Conservation (phyloP, 2,797 vertebrate genomes). For the Microctenopoma stevenorrisi region DNA sequence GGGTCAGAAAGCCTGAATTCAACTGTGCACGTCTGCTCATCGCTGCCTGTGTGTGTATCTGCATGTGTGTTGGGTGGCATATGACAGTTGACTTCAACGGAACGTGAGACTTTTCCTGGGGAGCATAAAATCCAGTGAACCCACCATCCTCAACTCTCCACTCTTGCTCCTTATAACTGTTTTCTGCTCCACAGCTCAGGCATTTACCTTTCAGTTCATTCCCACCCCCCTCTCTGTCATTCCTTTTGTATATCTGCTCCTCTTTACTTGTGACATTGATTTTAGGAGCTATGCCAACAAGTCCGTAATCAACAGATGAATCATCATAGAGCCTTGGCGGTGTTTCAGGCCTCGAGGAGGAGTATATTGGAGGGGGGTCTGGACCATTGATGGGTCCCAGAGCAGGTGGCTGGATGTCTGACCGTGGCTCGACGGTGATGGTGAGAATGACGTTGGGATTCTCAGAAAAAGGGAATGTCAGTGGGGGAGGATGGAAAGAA, state of each 20-base stretch:
- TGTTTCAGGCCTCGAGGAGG: not conserved
- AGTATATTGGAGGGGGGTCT: slow-evolving; percentile 13
- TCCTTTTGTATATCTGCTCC: not conserved
- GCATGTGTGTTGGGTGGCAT: not conserved
- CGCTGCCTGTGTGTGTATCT: not conserved
- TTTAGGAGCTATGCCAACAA: not conserved
- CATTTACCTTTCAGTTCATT: not conserved
- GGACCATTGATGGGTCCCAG: rapidly evolving
- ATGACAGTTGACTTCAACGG: not conserved
- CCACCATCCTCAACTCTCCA: not conserved
- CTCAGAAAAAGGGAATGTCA: slow-evolving; percentile 23
- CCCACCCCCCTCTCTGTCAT: not conserved
- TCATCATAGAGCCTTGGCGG: slow-evolving; percentile 14
- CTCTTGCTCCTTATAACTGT: not conserved
- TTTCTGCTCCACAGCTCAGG: not conserved
- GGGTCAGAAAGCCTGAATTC: not conserved
- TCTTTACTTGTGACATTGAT: not conserved
- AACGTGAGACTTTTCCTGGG: slow-evolving; percentile 11
- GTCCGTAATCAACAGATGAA: slow-evolving; percentile 41
- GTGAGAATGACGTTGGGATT: not conserved
- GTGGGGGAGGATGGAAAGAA: not conserved
- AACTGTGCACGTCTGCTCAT: not conserved
- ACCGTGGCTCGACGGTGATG: not conserved
- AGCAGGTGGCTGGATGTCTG: rapidly evolving
- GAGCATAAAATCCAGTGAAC: not conserved